Conservation (phyloP, 2,888 invertebrate species). For the Phortica magna region DNA sequence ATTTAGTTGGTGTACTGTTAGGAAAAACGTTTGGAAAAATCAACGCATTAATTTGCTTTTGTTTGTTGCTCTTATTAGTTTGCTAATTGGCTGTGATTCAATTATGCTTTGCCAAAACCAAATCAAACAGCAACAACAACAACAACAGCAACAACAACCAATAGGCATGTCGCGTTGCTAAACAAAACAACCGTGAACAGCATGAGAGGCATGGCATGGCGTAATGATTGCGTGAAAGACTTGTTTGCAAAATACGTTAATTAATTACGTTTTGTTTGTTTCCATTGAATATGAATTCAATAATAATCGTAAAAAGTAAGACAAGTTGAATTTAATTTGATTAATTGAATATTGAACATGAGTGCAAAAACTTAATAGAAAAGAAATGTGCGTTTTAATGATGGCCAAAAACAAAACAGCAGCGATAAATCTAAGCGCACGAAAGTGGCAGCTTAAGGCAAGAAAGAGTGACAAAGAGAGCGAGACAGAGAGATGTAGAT, state of each 20-base stretch:
- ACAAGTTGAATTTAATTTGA: neutral
- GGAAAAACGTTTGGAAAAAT: neutral
- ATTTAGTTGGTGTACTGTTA: neutral
- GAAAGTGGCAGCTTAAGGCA: neutral
- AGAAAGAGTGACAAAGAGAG: neutral
- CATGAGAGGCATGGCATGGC: too few species aligned
- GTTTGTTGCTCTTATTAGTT: conserved; percentile 28
- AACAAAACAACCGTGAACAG: too few species aligned
- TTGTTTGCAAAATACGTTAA: conserved; percentile 24
- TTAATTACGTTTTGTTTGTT: conserved; percentile 24
- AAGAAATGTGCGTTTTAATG: too few species aligned
- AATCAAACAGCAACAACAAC: conserved; percentile 6
- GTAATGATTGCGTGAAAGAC: neutral
- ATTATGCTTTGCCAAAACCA: conserved; percentile 47
- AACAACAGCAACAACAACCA: neutral
- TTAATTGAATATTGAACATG: neutral
- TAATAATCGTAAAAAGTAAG: neutral
- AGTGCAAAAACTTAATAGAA: too few species aligned
- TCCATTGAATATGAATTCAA: conserved; percentile 14
- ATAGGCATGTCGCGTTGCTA: neutral
- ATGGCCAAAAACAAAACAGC: neutral
- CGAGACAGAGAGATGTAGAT: neutral
- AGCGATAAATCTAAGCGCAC: neutral
- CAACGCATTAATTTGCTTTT: conserved; percentile 36
- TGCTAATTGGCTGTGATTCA: conserved; percentile 52